These are phyloP conservation scores for Catocala sponsa DNA, from an alignment of 2,888 invertebrate species.

Conservation along the genomic window DNA sequence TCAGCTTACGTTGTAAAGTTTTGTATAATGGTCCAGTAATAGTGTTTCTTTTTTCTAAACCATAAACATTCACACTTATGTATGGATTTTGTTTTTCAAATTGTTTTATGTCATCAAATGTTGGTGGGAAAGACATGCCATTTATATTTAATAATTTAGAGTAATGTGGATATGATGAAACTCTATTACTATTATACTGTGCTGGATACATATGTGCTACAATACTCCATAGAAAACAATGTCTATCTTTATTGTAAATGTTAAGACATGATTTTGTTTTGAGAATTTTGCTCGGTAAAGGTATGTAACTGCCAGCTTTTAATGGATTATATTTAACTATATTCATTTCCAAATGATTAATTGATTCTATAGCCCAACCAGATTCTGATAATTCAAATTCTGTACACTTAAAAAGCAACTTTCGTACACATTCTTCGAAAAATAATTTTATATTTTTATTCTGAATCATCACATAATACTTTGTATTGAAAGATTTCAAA, in stretches of 20 bases:
- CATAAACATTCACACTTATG: too few species aligned
- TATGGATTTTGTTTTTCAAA: conserved; percentile 9
- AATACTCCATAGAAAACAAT: conserved; percentile 30
- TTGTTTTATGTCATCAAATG: conserved; percentile 21
- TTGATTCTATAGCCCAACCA: conserved; percentile 18
- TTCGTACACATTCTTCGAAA: background rate
- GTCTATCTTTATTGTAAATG: conserved; percentile 16
- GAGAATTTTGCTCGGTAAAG: conserved; percentile 1
- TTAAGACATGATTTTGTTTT: background rate
- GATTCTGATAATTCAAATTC: conserved; percentile 13
- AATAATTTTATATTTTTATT: conserved; percentile 4
- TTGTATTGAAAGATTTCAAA: conserved; percentile 21
- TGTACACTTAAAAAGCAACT: background rate
- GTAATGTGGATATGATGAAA: conserved; percentile 17
- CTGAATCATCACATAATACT: conserved; percentile 7
- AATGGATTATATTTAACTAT: conserved; percentile 26
- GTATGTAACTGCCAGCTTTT: conserved; percentile 21
- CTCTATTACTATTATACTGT: conserved; percentile 20
- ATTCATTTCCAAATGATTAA: conserved; percentile 22
- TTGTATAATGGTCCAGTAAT: too few species aligned
- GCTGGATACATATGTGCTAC: conserved; percentile 25
- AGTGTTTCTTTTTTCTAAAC: too few species aligned
- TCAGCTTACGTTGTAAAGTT: background rate
- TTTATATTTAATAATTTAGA: conserved; percentile 16
- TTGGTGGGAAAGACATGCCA: conserved; percentile 24